A percentile compares a stretch with the other conserved stretches of the same genome.
Evolutionary conservation across 2,888 invertebrate genomes (phyloP).

Genomic region (Serrognathus titanus): DNA sequence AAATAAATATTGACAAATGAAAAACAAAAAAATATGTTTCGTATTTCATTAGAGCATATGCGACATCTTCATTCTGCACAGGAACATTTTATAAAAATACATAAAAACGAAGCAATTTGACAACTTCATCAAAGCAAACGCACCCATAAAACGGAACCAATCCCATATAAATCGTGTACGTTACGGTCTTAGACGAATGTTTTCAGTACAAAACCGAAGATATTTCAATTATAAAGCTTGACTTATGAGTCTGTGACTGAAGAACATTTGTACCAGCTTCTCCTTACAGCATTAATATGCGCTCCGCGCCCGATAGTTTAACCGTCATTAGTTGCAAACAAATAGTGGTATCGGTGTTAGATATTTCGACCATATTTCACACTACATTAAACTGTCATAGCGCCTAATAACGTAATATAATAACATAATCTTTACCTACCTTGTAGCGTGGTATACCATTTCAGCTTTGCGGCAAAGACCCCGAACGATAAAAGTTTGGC

Average conservation of each 20-base stretch:
- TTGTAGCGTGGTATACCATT: neutral
- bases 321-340: constrained; percentile 29
- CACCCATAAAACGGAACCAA: too few species aligned
- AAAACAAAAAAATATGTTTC: too few species aligned
- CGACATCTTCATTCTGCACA: too few species aligned
- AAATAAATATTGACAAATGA: too few species aligned
- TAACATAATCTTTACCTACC: constrained; percentile 42
- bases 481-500: too few species aligned
- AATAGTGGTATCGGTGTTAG: constrained; percentile 37
- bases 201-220: constrained; percentile 34
- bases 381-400: constrained; percentile 48
- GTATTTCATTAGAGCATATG: too few species aligned
- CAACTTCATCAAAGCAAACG: too few species aligned
- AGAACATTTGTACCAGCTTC: constrained; percentile 11
- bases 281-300: constrained; percentile 14
- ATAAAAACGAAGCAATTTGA: too few species aligned
- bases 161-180: constrained; percentile 6
- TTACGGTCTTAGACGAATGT: constrained; percentile 23
- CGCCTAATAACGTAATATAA: constrained; percentile 47
- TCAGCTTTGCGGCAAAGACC: neutral
- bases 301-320: constrained; percentile 8
- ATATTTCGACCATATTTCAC: constrained; percentile 45
- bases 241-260: constrained; percentile 27
- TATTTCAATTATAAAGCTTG: constrained; percentile 38
- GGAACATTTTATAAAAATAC: too few species aligned